Evolutionary conservation across 2,888 invertebrate genomes (phyloP).

Genomic region (Nephrotoma appendiculata): DNA sequence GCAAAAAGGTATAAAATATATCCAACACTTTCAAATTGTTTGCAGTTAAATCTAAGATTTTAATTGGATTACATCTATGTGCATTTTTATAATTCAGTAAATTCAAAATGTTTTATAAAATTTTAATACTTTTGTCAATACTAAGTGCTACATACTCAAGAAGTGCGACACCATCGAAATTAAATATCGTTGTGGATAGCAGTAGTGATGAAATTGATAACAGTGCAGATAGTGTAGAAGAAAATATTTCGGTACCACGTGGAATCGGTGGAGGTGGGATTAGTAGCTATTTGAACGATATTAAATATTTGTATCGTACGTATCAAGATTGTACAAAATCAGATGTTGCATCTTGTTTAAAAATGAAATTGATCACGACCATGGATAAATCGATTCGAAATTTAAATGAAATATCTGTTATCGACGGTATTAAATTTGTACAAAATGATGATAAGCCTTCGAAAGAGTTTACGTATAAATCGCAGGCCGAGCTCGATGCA

Average conservation of each 20-base stretch:
- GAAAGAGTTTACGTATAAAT: conserved; percentile 22
- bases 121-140: conserved; percentile 6
- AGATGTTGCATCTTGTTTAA: conserved; percentile 58
- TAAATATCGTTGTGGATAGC: conserved; percentile 6
- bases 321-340: conserved; percentile 65
- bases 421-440: conserved; percentile 63
- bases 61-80: background rate
- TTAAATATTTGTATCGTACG: conserved; percentile 59
- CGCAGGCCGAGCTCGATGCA: conserved; percentile 52
- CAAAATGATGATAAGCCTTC: conserved; percentile 33
- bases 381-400: conserved; percentile 56
- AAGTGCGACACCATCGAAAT: conserved; percentile 6
- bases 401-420: conserved; percentile 44
- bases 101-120: conserved; percentile 9
- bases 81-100: background rate
- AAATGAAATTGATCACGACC: conserved; percentile 62
- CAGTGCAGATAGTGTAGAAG: background rate
- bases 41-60: background rate
- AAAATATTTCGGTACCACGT: background rate
- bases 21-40: background rate
- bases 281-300: conserved; percentile 42
- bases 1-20: background rate
- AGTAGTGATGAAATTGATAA: background rate
- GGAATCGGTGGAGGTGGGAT: background rate
- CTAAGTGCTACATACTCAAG: conserved; percentile 8